Percentiles rank a stretch among this genome's conserved stretches.
phyloP scores from a whole-genome alignment of 2,113 vertebrate species.

The Macaca nemestrina region DNA sequence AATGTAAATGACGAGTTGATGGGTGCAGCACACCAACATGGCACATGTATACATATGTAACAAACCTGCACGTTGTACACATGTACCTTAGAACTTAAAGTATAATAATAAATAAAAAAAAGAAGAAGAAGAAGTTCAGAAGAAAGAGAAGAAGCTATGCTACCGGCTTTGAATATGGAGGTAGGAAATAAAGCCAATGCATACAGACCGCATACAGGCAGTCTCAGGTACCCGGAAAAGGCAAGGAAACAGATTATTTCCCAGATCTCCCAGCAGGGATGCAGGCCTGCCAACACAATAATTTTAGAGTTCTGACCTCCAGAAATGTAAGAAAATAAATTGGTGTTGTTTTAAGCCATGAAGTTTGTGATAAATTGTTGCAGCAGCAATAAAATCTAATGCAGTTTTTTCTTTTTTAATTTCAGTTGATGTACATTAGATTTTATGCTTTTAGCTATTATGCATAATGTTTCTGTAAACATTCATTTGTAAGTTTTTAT shows the following conservation, averaged over 20 bases:
- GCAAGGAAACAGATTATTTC: neutral
- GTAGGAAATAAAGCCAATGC: neutral
- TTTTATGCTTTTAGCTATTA: neutral
- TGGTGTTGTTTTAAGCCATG: neutral
- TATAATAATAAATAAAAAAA: too few relatives aligned
- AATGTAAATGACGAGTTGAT: too few relatives aligned
- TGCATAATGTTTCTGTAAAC: neutral
- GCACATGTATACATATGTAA: too few relatives aligned
- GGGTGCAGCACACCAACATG: too few relatives aligned
- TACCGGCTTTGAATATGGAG: neutral
- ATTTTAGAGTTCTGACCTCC: neutral
- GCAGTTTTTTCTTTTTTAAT: neutral
- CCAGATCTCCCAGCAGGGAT: neutral
- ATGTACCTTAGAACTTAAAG: too few relatives aligned
- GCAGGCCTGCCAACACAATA: neutral
- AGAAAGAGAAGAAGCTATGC: neutral
- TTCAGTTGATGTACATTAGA: neutral
- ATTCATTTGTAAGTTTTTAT: neutral
- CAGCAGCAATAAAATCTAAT: neutral
- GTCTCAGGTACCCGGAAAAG: neutral
- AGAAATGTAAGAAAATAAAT: neutral
- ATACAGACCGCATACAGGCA: neutral
- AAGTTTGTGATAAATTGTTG: neutral
- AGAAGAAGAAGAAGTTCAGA: neutral
- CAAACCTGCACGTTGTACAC: too few relatives aligned